Conservation (phyloP, 2,797 vertebrate genomes). For the Mus caroli region DNA sequence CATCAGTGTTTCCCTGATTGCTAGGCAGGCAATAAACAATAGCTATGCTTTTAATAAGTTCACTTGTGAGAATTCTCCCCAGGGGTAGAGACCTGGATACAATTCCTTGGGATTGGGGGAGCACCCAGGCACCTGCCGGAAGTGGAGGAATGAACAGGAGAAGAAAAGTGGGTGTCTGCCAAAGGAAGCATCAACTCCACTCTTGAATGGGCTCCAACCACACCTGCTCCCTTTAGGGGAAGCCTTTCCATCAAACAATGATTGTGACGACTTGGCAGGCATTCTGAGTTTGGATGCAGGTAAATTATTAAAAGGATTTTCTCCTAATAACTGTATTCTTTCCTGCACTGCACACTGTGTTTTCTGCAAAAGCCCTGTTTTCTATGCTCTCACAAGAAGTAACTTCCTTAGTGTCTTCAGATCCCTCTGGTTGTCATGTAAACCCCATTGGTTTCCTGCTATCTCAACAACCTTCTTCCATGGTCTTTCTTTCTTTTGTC, state of each 20-base stretch:
- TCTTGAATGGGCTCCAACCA: conserved; percentile 81
- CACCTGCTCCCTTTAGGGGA: conserved; percentile 84
- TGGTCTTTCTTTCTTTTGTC: background rate
- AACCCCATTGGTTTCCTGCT: background rate
- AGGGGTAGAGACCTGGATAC: conserved; percentile 63
- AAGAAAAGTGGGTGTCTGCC: conserved; percentile 76
- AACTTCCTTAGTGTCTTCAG: background rate
- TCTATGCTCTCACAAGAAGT: background rate
- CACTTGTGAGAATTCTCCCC: conserved; percentile 62
- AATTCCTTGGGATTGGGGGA: conserved; percentile 11
- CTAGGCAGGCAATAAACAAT: conserved; percentile 11
- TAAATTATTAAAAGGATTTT: conserved; percentile 76
- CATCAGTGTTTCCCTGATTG: conserved; percentile 22
- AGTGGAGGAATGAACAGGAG: conserved; percentile 50
- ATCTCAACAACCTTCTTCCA: background rate
- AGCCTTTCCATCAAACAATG: conserved; percentile 78
- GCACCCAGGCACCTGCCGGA: conserved; percentile 73
- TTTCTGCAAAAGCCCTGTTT: conserved; percentile 7
- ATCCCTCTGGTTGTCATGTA: background rate
- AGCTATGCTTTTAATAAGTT: conserved; percentile 67
- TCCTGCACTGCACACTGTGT: conserved; percentile 17
- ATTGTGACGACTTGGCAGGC: conserved; percentile 80
- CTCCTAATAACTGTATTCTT: conserved; percentile 60
- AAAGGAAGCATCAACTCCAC: conserved; percentile 68
- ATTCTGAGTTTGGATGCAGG: conserved; percentile 69